Conservation (phyloP, 2,888 invertebrate genomes). For the Mesochorus sp. region DNA sequence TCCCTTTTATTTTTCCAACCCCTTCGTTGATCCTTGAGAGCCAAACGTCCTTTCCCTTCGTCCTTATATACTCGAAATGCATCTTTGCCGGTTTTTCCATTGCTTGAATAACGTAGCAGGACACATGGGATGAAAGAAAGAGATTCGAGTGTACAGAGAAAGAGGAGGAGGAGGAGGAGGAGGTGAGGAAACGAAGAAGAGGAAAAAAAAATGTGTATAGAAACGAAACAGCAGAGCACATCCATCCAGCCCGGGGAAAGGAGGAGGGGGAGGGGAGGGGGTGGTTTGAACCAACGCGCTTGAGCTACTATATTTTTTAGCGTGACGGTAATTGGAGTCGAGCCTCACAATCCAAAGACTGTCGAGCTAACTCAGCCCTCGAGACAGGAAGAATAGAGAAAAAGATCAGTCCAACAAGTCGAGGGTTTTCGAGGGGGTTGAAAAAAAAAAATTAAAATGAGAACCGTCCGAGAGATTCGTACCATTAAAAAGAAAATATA, state of each 20-base stretch:
- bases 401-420: too few relatives aligned
- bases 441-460: too few relatives aligned
- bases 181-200: conserved; percentile 19
- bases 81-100: conserved; percentile 11
- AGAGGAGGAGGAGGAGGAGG: neutral
- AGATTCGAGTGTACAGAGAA: conserved; percentile 16
- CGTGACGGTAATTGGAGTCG: conserved; percentile 60
- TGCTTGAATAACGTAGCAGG: conserved; percentile 54
- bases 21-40: neutral
- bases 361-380: conserved; percentile 29
- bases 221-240: conserved; percentile 29
- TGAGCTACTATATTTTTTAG: conserved; percentile 60
- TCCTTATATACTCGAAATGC: neutral
- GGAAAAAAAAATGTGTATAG: conserved; percentile 39
- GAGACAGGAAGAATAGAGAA: conserved; percentile 32
- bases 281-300: conserved; percentile 14
- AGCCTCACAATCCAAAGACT: conserved; percentile 34
- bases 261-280: too few relatives aligned
- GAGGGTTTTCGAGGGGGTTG: too few relatives aligned
- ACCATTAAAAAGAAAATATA: neutral
- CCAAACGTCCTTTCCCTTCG: too few relatives aligned
- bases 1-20: neutral
- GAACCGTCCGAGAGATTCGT: too few relatives aligned
- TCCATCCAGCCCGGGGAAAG: conserved; percentile 48
- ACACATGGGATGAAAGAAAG: conserved; percentile 62